Percentiles rank a stretch among this genome's conserved stretches.
phyloP scores from a whole-genome alignment of 1,140 invertebrate genomes.

The Physella acuta region DNA sequence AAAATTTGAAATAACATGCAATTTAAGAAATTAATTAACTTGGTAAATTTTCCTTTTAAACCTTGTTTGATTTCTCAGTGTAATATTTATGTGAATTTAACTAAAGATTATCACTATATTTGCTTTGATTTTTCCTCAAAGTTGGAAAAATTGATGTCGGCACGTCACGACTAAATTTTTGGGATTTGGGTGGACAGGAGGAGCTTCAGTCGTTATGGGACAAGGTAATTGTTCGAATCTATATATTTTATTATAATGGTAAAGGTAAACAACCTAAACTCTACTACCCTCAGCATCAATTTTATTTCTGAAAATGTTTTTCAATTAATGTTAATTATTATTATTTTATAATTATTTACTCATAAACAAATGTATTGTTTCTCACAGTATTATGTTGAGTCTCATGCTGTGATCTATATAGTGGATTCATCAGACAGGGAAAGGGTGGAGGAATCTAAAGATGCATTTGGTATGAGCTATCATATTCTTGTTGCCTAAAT shows the following conservation, averaged over 20 bases:
- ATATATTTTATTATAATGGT: no score
- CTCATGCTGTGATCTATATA: slow-evolving; percentile 97
- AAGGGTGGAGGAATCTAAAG: slow-evolving; percentile 91
- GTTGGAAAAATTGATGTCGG: slow-evolving; percentile 91
- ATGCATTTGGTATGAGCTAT: slow-evolving; percentile 94
- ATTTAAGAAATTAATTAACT: no score
- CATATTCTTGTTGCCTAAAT: no score
- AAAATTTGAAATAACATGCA: no score
- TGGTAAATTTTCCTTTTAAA: no score
- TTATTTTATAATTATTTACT: no score
- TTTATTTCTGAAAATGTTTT: no score
- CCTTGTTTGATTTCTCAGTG: slow-evolving; percentile 1
- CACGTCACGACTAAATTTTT: slow-evolving; percentile 91
- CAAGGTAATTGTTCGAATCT: no score
- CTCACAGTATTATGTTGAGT: slow-evolving; percentile 92
- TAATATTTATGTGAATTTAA: slow-evolving; percentile 6
- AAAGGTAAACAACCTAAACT: no score
- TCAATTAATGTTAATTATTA: no score
- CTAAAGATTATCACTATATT: slow-evolving; percentile 9
- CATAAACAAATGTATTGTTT: neutral
- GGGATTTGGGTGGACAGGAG: slow-evolving; percentile 97
- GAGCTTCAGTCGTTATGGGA: slow-evolving; percentile 99
- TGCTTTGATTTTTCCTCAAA: slow-evolving; percentile 36
- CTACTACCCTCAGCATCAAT: no score
- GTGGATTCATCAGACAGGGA: slow-evolving; percentile 95